phyloP scores from a whole-genome alignment of 1,140 invertebrate genomes.

The Aphidius ervi region DNA sequence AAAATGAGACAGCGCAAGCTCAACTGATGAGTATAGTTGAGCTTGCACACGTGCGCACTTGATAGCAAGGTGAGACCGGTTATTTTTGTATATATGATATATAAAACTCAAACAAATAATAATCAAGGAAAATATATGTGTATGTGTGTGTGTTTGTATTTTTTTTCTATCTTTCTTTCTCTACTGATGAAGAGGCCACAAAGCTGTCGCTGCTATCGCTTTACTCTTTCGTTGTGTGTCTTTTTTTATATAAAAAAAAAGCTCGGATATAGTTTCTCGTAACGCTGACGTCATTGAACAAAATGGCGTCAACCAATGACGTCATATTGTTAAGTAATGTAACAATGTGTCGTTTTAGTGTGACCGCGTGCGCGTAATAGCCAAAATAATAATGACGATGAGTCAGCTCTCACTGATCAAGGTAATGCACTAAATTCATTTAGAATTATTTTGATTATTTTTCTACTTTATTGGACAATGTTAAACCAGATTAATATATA shows the following conservation, averaged over 20 bases:
- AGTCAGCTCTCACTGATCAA: conserved; percentile 12
- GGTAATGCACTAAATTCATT: conserved; percentile 1
- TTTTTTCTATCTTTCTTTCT: not conserved
- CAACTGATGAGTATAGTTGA: not conserved
- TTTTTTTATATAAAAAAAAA: not conserved
- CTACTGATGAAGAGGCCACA: not conserved
- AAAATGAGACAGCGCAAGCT: conserved; percentile 13
- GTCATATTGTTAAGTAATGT: conserved; percentile 34
- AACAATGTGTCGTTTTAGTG: not conserved
- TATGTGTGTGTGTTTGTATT: not conserved
- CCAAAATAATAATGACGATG: conserved; percentile 9
- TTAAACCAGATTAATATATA: not conserved
- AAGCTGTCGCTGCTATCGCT: conserved; percentile 13
- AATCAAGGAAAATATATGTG: not conserved
- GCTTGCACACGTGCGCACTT: conserved; percentile 21
- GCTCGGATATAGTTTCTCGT: conserved; percentile 16
- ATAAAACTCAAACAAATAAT: too few species aligned
- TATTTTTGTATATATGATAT: not conserved
- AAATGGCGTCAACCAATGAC: conserved; percentile 47
- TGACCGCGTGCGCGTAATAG: conserved; percentile 18
- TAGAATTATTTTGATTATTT: conserved; percentile 1
- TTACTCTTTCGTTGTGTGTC: not conserved
- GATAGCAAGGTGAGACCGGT: conserved; percentile 18
- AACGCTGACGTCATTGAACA: conserved; percentile 45
- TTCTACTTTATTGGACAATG: not conserved